Evolutionary conservation across 2,113 vertebrate species (phyloP), one percentile per base, ranked within the genome.

Genomic region (Gobio gobio): DNA sequence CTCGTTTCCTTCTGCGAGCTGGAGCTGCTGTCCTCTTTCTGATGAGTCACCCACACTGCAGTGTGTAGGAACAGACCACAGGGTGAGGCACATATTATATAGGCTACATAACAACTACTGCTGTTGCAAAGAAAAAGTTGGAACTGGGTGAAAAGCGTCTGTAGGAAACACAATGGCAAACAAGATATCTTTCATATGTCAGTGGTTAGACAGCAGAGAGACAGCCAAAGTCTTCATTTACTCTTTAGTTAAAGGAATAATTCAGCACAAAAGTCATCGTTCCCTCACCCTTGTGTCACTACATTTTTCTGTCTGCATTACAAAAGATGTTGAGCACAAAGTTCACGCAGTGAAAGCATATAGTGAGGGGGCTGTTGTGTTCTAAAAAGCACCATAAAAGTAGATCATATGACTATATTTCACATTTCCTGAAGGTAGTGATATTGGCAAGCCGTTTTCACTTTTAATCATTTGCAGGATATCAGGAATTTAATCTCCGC

Each of bases 21-120:
- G 43, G 40, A 74, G 64, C 76, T 68, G 18, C 58, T 58, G 36
- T 54, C 51, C 85, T 83, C 14, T 83, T 29, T n/a, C 36, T 22
- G 80, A 83, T 86, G 80, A 86, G 59, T 86, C 85, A 86, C 81
- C 36, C 72, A 51, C 26, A 43, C 59, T 66, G 45, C 63, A 43
- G 68, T 59, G 49, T 83, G 82, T 47, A 75, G 51, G 68, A 83
- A 61, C 82, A 64, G 56, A 59, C 33, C 70, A 33, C 13, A 43
- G 70, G 29, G 54, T 78, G 54, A 63, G 22, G 20, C 58, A 45
- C 56, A 63, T 45, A 79, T 63, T 63, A 79, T 77, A 56, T n/a
- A 73, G 70, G 4, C 70, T 76, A 77, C 58, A 74, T 9, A 58
- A 58, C 14, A 54, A 49, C 49, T 26, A 24, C 64, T 40, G 83